Base-by-base conservation (phyloP, 30 jellyfish, hydroid and myxozoan genomes). In the Aurelia sp. region DNA sequence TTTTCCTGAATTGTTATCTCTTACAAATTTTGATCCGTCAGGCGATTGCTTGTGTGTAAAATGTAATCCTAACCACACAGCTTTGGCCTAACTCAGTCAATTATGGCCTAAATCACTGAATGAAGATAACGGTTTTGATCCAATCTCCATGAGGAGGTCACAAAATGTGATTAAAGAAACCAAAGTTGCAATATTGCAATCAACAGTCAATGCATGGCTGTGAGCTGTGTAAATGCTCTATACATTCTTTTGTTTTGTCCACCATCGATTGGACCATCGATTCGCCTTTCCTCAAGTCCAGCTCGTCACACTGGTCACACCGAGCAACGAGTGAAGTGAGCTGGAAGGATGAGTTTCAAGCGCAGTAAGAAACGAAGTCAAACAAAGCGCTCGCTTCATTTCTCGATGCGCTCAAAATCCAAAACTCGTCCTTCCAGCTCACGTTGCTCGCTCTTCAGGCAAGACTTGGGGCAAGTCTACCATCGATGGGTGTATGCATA, bases 101-200 rank as follows among this genome's bases (percentile, higher is more conserved):
- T 44, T 44, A 44, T 44, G 55, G 55, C 55, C 55, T 57, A 48
- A 59, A 75, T 57, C 61, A 31, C 18, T 20, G 76, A 59, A 59
- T 41, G 69, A 50, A 76, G 76, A 67, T 81, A 81, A 81, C 91
- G 91, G 91, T 81, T 73, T n/a, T 81, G 67, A 81, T 81, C 80
- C 84, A 67, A 81, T 81, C 67, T 66, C 91, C 16, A 30, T 67
- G 55, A 67, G 33, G 83, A 48, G 91, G 82, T 67, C 91, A 58
- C 38, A 24, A 63, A n/a, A 81, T 59, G 62, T 13, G 77, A 76
- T 76, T 35, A 76, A 72, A 9, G 87, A 69, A 57, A 53, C 76
- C 35, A 74, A 53, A 8, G 55, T 5, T 7, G 55, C 55, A 44
- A 2, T 44, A 16, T 8, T 44, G 0, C 55, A 3, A 44, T 44